A percentile compares a stretch with the other conserved stretches of the same genome.
These are phyloP conservation scores for Pitta sordida DNA, from an alignment of 2,113 vertebrate species.

Conservation along the genomic window DNA sequence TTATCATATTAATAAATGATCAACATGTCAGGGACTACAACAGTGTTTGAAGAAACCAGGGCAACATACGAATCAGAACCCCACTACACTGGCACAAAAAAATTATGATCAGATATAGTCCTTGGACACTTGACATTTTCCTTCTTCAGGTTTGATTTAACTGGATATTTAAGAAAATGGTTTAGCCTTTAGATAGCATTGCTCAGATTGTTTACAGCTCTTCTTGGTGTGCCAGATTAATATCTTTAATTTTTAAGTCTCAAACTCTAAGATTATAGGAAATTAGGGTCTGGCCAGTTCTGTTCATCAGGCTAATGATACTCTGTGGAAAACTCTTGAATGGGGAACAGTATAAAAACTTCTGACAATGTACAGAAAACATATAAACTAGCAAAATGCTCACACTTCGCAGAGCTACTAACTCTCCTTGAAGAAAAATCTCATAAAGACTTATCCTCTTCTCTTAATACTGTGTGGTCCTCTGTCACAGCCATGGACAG, in stretches of 20 bases:
- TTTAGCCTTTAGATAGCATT: background rate
- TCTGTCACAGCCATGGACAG: background rate
- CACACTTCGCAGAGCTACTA: fast-evolving
- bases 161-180: background rate
- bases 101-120: background rate
- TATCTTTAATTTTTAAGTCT: background rate
- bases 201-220: background rate
- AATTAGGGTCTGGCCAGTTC: background rate
- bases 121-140: background rate
- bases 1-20: background rate
- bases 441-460: background rate
- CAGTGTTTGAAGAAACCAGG: background rate
- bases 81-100: background rate
- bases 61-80: background rate
- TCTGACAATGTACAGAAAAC: background rate
- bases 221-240: background rate
- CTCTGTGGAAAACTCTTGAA: background rate
- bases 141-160: background rate
- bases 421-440: background rate
- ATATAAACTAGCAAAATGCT: background rate
- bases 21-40: background rate
- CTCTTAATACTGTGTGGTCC: background rate
- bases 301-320: background rate
- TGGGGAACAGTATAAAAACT: background rate
- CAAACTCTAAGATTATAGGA: background rate